These are phyloP conservation scores for Actenoides lindsayi DNA, from an alignment of 2,113 vertebrate genomes.

Conservation along the genomic window DNA sequence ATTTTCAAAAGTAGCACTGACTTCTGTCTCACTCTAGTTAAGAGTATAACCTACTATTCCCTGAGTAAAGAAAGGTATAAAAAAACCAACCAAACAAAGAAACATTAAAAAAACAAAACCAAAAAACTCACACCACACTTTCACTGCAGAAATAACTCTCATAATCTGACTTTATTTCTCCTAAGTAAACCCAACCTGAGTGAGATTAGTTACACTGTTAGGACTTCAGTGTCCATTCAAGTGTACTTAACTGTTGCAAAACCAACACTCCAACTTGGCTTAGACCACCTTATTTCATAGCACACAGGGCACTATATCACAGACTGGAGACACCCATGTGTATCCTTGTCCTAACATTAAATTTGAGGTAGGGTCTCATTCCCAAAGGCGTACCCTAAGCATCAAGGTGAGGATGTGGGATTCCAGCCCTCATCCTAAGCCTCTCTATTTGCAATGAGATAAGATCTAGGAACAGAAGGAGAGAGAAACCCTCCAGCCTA, in stretches of 20 bases:
- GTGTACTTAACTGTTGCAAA: neutral
- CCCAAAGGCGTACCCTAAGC: neutral
- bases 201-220: neutral
- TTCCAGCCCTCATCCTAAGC: neutral
- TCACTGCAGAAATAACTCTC: neutral
- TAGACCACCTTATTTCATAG: neutral
- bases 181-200: neutral
- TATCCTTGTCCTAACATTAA: neutral
- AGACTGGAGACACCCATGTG: neutral
- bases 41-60: neutral
- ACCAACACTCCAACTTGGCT: neutral
- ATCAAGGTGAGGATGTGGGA: neutral
- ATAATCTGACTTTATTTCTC: neutral
- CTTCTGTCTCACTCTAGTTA: neutral
- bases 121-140: neutral
- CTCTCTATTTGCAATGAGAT: neutral
- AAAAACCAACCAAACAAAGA: neutral
- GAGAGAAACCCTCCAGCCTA: neutral
- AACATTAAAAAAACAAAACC: no score
- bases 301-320: accelerated
- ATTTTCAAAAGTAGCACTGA: neutral
- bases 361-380: neutral
- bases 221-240: neutral
- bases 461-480: neutral
- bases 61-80: neutral